Conservation (phyloP, 2,797 vertebrate species). For the Pogoniulus pusillus region DNA sequence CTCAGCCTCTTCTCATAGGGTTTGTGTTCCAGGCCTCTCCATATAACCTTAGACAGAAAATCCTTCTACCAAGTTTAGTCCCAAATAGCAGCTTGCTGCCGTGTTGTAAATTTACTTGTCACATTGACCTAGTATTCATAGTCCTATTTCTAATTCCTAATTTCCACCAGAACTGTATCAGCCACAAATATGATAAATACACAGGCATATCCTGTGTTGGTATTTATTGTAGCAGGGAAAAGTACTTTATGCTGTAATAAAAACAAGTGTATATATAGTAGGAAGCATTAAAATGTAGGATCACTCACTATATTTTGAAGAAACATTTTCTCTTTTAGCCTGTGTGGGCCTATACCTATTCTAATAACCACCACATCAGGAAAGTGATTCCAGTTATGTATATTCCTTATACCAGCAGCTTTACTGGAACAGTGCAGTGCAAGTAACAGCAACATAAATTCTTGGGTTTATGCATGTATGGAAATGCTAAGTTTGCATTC, state of each 20-base stretch:
- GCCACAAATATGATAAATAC: neutral
- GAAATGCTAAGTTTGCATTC: neutral
- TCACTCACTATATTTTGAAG: constrained; percentile 2
- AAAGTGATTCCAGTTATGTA: neutral
- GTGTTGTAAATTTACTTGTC: constrained; percentile 2
- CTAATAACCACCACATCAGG: neutral
- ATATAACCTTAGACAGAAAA: neutral
- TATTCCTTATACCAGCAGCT: neutral
- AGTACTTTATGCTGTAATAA: constrained; percentile 19
- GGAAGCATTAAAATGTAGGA: neutral
- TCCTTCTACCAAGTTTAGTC: neutral
- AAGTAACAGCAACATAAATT: neutral
- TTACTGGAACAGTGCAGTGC: neutral
- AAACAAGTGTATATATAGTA: neutral
- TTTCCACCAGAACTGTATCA: constrained; percentile 12
- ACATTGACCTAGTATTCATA: neutral
- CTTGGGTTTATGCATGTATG: neutral
- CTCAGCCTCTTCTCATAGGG: no score
- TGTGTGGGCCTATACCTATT: neutral
- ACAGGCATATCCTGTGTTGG: neutral
- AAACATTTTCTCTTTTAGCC: neutral
- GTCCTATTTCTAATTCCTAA: neutral
- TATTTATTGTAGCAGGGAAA: neutral
- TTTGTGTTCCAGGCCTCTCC: no score
- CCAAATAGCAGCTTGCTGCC: neutral